Percentiles rank a stretch among this genome's conserved stretches.
phyloP scores from a whole-genome alignment of 92 coral and sea anemone genomes.

The Porites rus region DNA sequence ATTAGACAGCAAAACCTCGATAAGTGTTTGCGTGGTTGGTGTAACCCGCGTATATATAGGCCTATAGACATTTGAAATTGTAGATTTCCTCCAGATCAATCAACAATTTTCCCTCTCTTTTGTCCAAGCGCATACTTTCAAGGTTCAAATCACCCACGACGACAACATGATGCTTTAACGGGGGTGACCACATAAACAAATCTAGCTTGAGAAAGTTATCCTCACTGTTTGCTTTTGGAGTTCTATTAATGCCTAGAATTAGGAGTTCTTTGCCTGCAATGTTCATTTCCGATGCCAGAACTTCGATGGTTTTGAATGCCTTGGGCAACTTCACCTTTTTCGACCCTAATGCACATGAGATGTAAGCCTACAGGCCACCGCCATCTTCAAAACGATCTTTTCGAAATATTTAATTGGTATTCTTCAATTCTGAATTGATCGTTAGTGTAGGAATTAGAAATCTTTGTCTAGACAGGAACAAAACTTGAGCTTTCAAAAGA shows the following conservation, averaged over 20 bases:
- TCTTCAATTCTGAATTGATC: too few relatives aligned
- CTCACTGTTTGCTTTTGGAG: constrained; percentile 25
- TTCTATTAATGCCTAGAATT: constrained; percentile 20
- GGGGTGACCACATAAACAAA: constrained; percentile 20
- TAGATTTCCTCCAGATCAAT: constrained; percentile 48
- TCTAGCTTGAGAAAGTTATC: constrained; percentile 30
- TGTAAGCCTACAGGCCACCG: too few relatives aligned
- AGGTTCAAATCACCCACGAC: constrained; percentile 38
- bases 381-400: too few relatives aligned
- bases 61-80: constrained; percentile 45
- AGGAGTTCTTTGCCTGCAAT: constrained; percentile 20
- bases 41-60: constrained; percentile 49
- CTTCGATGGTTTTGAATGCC: constrained; percentile 22
- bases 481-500: too few relatives aligned
- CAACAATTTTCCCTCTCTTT: constrained; percentile 48
- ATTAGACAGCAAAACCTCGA: constrained; percentile 43
- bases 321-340: constrained; percentile 27
- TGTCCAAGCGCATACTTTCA: constrained; percentile 20
- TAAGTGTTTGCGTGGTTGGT: constrained; percentile 41
- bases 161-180: constrained; percentile 14
- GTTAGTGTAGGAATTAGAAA: too few relatives aligned
- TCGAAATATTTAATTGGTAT: too few relatives aligned
- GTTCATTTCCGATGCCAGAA: constrained; percentile 20
- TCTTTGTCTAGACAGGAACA: too few relatives aligned
- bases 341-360: neutral